phyloP scores from a whole-genome alignment of 2,888 invertebrate genomes.

The Apamea crenata region DNA sequence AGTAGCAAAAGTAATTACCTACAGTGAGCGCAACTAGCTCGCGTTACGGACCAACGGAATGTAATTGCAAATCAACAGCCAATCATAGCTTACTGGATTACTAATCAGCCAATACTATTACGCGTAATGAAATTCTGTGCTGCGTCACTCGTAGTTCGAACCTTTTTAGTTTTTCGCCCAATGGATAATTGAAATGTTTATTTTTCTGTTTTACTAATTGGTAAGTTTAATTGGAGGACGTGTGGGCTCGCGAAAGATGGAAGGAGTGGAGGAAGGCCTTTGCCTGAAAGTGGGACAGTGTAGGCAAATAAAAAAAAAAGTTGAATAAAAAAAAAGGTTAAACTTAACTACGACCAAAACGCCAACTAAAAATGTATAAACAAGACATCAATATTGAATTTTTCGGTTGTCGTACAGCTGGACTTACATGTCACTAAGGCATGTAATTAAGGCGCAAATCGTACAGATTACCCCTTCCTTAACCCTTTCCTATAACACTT shows the following conservation, averaged over 20 bases:
- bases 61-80: conserved; percentile 66
- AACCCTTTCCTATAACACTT: background rate
- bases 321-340: background rate
- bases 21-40: conserved; percentile 62
- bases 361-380: background rate
- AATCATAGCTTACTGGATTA: conserved; percentile 70
- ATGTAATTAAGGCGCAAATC: background rate
- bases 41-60: conserved; percentile 46
- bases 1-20: conserved; percentile 50
- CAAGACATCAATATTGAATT: background rate
- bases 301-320: background rate
- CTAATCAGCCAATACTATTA: conserved; percentile 62
- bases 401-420: background rate
- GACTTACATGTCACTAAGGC: background rate
- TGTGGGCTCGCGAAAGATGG: too few relatives aligned
- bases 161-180: conserved; percentile 1
- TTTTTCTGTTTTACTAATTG: background rate
- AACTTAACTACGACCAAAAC: background rate
- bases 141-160: conserved; percentile 12
- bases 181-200: background rate
- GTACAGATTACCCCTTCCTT: background rate
- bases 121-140: conserved; percentile 29
- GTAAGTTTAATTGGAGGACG: too few relatives aligned
- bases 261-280: too few relatives aligned
- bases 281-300: too few relatives aligned